Base-by-base conservation (phyloP, 2,888 invertebrate species). In the Dione juno region DNA sequence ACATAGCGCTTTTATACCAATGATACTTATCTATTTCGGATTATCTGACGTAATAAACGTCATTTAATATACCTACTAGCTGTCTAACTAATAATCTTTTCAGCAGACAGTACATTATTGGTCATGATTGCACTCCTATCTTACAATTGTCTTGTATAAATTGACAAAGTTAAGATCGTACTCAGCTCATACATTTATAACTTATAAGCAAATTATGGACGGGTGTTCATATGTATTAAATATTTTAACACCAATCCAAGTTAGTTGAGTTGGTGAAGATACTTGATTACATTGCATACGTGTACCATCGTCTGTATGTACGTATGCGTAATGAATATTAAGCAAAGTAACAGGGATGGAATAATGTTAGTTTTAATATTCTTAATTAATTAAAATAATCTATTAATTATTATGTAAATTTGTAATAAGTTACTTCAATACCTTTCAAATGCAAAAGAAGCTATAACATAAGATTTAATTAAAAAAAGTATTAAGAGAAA, bases 201-300 rank as follows among this genome's bases (percentile, higher is more conserved):
- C 28, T 28, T 19, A 50, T 80, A 81, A 82, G 79, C 81, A 79
- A 83, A 81, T 76, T 77, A 73, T 69, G 84, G 81, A 69, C 66
- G 66, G 82, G 82, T 84, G 84, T 85, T 88, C 89, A 88, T 88
- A 86, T 81, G 82, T 83, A 86, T 84, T 88, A 86, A 90, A 92
- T 92, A 91, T 91, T 91, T 92, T 82, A 92, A 84, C 78, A 85
- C 87, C 90, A 92, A 92, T 92, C 82, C 84, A 92, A 92, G 84
- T 92, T 90, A 77, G 85, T 81, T 77, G 88, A 92, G 87, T 92
- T 90, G 85, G 87, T 91, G 88, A 87, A 84, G 87, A 84, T 85
- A 81, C 85, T 84, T 88, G 87, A 90, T 91, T 89, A 86, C 85
- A 85, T 84, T 83, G 78, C 78, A 76, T 76, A 75, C 67, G 73